Evolutionary conservation across 2,113 vertebrate genomes (phyloP).

Genomic region (Oryctolagus cuniculus): mOryCun1.1 NC_091436.1:165863501-165864000

Average conservation of each 20-base stretch:
- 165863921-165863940: neutral
- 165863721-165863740: neutral
- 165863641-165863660: neutral
- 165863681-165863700: slow-evolving; percentile 25
- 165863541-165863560: neutral
- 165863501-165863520: slow-evolving; percentile 3
- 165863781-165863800: neutral
- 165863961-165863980: neutral
- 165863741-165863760: slow-evolving; percentile 27
- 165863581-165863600: slow-evolving; percentile 17
- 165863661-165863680: neutral
- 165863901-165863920: neutral
- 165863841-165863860: slow-evolving; percentile 22
- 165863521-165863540: neutral
- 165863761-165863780: neutral
- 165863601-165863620: neutral
- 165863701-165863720: neutral
- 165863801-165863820: slow-evolving; percentile 16
- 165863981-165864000: neutral
- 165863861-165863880: slow-evolving; percentile 18
- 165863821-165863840: neutral
- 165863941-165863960: neutral
- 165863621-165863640: neutral
- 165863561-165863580: slow-evolving; percentile 1
- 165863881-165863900: neutral